Base-by-base conservation (phyloP, 2,888 invertebrate genomes). In the Meganola albula region DNA sequence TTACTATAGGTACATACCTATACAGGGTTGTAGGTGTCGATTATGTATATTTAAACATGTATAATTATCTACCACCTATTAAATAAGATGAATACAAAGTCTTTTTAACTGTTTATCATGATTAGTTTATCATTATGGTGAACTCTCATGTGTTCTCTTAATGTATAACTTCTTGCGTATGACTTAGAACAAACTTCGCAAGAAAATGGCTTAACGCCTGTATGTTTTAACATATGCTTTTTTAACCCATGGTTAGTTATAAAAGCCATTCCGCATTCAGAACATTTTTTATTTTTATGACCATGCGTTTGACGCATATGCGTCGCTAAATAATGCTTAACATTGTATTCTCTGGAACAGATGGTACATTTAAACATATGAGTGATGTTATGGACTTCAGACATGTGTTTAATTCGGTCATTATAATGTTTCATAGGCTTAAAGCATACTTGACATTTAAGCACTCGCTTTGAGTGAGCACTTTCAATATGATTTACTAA, bases 221-320 rank as follows among this genome's bases (percentile, higher is more conserved):
- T 67, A 40, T 87, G 87, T 29, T 74, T 79, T 10, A 74, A 49
- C 77, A 82, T 78, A 35, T 87, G 87, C 24, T 79, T 79, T 30
- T 83, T 85, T 20, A 87, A 55, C 2, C 78, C 78, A 40, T 84
- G 77, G 28, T 84, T 85, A 0, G 78, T 76, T 29, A 77, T 78
- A 48, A 87, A 88, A 10, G 80, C 83, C 67, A 84, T 85, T 0
- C 71, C 71, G 44, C 88, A 88, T 8, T 83, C 74, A 0, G 51
- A 27, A 40, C 88, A 88, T 49, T 70, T 87, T 51, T 74, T 87
- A 58, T 71, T 84, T 53, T 66, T 87, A 58, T 65, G 68, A 0
- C 74, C 87, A 45, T 74, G 87, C 0, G 83, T 78, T 24, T 82
- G 80, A 1, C 83, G 47, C 12, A 83, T 72, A 22, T 83, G 83